Evolutionary conservation across 2,797 vertebrate species (phyloP).

Genomic region (Glyptemys insculpta): DNA sequence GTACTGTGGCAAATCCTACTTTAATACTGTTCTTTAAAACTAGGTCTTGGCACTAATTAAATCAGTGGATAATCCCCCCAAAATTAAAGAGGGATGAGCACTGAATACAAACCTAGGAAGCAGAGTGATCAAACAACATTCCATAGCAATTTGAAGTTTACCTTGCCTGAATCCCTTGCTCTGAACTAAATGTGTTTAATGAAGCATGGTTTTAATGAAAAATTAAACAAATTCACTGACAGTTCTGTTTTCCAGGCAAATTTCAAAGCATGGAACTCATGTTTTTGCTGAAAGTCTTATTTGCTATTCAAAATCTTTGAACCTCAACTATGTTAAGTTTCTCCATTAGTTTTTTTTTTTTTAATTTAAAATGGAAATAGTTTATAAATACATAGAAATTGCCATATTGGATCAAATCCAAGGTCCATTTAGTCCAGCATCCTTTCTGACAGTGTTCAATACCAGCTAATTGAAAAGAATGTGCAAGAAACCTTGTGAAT

Average conservation of each 20-base stretch:
- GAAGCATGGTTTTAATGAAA: neutral
- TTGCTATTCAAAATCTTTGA: neutral
- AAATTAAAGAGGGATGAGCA: neutral
- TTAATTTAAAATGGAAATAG: neutral
- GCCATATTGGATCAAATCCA: neutral
- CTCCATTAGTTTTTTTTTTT: neutral
- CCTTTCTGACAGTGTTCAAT: neutral
- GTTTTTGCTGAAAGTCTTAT: neutral
- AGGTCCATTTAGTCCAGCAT: neutral
- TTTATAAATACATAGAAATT: neutral
- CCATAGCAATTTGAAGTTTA: neutral
- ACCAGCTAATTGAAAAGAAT: neutral
- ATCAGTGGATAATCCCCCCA: conserved; percentile 24
- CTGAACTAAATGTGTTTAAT: conserved; percentile 11
- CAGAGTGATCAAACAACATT: neutral
- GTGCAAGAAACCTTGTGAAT: neutral
- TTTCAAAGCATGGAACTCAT: neutral
- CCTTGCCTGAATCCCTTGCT: neutral
- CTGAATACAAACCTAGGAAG: neutral
- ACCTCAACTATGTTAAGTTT: neutral
- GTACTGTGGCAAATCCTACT: conserved; percentile 8
- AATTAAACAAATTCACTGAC: neutral
- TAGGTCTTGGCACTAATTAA: conserved; percentile 19
- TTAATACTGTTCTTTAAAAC: neutral
- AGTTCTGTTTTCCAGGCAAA: neutral